Conservation (phyloP, 2,113 vertebrate species). For the Fregetta grallaria region DNA sequence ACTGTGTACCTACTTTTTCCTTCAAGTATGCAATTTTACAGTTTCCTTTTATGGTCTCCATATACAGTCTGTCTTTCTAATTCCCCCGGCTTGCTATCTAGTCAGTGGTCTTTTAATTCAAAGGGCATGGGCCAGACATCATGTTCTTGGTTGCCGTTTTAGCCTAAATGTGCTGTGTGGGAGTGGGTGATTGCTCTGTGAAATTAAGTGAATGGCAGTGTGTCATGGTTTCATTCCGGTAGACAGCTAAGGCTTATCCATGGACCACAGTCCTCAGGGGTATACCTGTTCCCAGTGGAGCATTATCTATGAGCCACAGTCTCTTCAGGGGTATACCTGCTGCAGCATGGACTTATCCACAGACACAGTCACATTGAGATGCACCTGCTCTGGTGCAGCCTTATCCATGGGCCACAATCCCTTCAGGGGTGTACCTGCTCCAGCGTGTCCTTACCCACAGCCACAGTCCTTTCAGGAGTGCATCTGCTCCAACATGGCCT, state of each 20-base stretch:
- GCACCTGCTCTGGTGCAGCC: background rate
- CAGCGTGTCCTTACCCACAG: background rate
- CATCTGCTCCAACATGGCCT: background rate
- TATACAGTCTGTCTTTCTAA: background rate
- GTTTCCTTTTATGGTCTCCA: background rate
- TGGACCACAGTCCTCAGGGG: background rate
- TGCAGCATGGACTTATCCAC: background rate
- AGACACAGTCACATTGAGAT: background rate
- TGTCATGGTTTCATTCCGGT: fast-evolving
- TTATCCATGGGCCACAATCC: background rate
- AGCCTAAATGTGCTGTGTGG: background rate
- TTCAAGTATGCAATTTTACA: background rate
- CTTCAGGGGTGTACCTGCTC: background rate
- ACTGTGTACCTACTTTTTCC: background rate
- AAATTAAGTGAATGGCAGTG: background rate
- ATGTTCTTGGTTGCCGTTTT: background rate
- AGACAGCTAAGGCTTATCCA: background rate
- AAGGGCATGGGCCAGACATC: background rate
- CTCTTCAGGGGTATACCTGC: background rate
- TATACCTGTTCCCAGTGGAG: background rate
- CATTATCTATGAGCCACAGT: fast-evolving
- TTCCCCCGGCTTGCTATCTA: background rate
- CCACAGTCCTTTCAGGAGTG: background rate
- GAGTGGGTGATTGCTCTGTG: background rate
- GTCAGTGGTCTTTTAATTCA: background rate